Conservation (phyloP, 1,140 invertebrate genomes). For the Idris sp. region DNA sequence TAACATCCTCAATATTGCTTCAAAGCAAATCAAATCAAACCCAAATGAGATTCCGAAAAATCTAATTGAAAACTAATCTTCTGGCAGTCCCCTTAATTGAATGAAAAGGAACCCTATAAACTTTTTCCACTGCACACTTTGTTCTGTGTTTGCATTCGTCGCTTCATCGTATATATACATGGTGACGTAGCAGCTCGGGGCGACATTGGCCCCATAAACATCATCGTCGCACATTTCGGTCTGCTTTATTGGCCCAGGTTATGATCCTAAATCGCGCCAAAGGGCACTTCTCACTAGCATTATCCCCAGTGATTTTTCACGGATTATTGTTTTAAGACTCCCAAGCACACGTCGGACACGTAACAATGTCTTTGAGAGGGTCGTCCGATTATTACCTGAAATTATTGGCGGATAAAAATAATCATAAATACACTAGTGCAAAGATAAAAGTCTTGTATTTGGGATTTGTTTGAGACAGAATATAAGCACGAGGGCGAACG, state of each 20-base stretch:
- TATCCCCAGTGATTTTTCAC: slow-evolving; percentile 66
- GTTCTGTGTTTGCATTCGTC: slow-evolving; percentile 24
- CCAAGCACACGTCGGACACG: too few relatives aligned
- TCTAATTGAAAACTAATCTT: too few relatives aligned
- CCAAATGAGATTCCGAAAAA: too few relatives aligned
- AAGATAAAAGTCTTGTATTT: too few relatives aligned
- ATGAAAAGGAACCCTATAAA: background rate
- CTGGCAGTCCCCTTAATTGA: slow-evolving; percentile 2
- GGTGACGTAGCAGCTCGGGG: slow-evolving; percentile 26
- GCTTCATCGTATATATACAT: background rate
- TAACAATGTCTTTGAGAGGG: too few relatives aligned
- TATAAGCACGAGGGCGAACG: background rate
- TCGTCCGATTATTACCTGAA: too few relatives aligned
- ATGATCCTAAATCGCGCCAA: slow-evolving; percentile 64
- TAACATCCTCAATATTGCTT: too few relatives aligned
- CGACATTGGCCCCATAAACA: slow-evolving; percentile 63
- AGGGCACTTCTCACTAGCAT: slow-evolving; percentile 29
- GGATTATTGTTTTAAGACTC: slow-evolving; percentile 70
- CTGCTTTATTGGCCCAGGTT: slow-evolving; percentile 68
- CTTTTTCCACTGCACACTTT: slow-evolving; percentile 12
- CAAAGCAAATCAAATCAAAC: background rate
- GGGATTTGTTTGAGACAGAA: too few relatives aligned
- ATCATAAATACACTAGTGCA: too few relatives aligned
- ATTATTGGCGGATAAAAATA: too few relatives aligned
- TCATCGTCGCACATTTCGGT: slow-evolving; percentile 61